Conservation (phyloP, 1,140 invertebrate genomes). For the Neodiprion lecontei region DNA sequence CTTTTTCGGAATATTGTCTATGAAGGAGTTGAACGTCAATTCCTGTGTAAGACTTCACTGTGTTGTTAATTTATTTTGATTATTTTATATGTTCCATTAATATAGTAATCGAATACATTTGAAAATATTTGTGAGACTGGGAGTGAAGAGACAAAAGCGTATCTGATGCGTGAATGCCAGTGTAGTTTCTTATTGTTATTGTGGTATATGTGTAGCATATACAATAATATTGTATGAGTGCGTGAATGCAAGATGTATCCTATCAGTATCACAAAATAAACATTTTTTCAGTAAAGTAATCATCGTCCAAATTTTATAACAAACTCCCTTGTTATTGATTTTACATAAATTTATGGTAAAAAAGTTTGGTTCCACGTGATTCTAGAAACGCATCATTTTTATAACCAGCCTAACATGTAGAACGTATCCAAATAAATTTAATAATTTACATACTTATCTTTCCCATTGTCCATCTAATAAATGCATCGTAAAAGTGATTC, state of each 20-base stretch:
- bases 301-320: neutral
- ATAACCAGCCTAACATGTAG: too few species aligned
- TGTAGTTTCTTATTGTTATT: conserved; percentile 34
- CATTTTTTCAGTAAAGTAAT: conserved; percentile 54
- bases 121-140: neutral
- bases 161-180: conserved; percentile 27
- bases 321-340: neutral
- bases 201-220: conserved; percentile 48
- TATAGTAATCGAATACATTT: conserved; percentile 37
- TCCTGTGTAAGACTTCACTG: conserved; percentile 32
- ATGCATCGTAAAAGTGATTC: too few species aligned
- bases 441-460: too few species aligned
- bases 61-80: conserved; percentile 58
- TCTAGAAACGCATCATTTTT: neutral
- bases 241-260: conserved; percentile 41
- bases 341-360: neutral
- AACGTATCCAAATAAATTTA: too few species aligned
- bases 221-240: conserved; percentile 47
- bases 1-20: conserved; percentile 1
- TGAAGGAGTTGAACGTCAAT: conserved; percentile 9
- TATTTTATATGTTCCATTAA: conserved; percentile 54
- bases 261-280: conserved; percentile 54
- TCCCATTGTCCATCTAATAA: too few species aligned
- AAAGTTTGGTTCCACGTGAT: neutral
- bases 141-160: conserved; percentile 27